Percentiles rank a stretch among this genome's conserved stretches.
Conservation (phyloP, 2,797 vertebrate species). For the Scomberomorus guttatus region DNA sequence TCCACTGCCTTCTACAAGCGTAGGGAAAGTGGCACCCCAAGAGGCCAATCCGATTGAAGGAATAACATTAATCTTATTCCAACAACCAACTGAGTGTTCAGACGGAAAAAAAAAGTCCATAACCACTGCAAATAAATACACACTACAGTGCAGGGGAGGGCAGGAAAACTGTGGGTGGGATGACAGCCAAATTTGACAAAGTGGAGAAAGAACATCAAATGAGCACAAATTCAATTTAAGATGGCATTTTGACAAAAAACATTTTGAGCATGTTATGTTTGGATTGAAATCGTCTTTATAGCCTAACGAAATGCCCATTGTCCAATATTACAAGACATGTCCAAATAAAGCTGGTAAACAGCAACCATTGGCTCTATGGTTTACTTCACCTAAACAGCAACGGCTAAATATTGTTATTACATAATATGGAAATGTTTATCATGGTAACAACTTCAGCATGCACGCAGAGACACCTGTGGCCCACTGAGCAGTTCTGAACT, state of each 20-base stretch:
- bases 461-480: conserved; percentile 20
- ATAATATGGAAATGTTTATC: too few relatives aligned
- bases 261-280: background rate
- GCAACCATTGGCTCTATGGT: background rate
- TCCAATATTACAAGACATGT: background rate
- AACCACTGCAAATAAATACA: background rate
- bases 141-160: background rate
- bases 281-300: too few relatives aligned
- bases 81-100: background rate
- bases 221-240: background rate
- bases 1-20: background rate
- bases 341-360: background rate
- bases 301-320: background rate
- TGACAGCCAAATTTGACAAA: background rate
- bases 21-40: background rate
- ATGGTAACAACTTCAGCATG: background rate
- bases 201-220: background rate
- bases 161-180: background rate
- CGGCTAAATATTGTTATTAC: background rate
- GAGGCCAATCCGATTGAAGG: background rate
- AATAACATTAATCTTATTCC: background rate
- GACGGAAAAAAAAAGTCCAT: background rate
- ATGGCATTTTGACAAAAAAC: background rate
- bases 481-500: background rate
- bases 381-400: background rate